Evolutionary conservation across 1,140 invertebrate genomes (phyloP), one percentile per base, ranked within the genome.

Genomic region (Bombus impatiens): DNA sequence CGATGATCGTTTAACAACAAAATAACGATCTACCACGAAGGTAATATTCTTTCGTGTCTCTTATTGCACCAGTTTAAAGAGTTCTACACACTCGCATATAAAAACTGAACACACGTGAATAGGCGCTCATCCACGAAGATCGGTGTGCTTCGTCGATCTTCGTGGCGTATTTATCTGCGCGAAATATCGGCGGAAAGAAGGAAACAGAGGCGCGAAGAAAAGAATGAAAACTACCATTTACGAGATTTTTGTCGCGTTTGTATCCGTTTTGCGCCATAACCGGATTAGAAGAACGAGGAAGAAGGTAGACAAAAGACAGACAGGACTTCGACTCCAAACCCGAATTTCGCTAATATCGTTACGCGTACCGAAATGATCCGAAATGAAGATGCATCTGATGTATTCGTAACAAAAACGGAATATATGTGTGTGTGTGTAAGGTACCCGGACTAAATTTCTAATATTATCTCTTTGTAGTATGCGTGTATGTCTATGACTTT

Each of bases 11-110:
- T 81, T 13, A 76, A 67, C 28, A 84, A 75, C 22, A 37, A 86
- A 75, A 53, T 13, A 84, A 42, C 44, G 82, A 75, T 53, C 77
- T 62, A 22, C 8, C 42, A 37, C 53, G 12, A 13, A 42, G 44
- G 5, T 59, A 35, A 32, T 22, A 18, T 28, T 44, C 47, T 9
- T 59, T 32, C 72, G 25, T 22, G 9, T 59, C 8, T 59, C 32
- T 74, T 86, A 88, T 89, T 88, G 87, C 74, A 88, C 78, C 78
- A 47, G n/a, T 78, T 74, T 40, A 59, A 88, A 42, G 70, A 59
- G 4, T 44, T 37, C 18, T 4, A 42, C 1, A 3, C 15, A 12
- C 4, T 22, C 6, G 3, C 25, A 9, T 32, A 42, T 18, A 12
- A 25, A 72, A 65, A 3, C 8, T 6, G 37, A 67, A 18, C 22